phyloP scores from a whole-genome alignment of 2,888 invertebrate species.

The Melanchra persicariae region DNA sequence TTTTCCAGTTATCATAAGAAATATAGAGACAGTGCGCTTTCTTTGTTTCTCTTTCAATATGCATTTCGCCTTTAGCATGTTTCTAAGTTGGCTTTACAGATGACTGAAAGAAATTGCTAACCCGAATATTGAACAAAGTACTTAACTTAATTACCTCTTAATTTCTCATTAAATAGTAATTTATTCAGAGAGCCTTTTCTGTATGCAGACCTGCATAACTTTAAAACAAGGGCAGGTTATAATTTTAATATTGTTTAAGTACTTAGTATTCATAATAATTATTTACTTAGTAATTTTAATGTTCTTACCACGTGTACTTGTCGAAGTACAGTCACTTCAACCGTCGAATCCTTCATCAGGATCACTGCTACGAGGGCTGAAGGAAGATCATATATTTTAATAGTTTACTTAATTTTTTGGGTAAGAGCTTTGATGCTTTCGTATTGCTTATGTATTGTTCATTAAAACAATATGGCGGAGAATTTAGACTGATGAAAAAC shows the following conservation, averaged over 20 bases:
- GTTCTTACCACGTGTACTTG: slow-evolving; percentile 88
- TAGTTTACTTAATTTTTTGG: neutral
- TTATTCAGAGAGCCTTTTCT: slow-evolving; percentile 27
- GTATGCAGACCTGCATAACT: slow-evolving; percentile 31
- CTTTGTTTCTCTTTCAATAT: neutral
- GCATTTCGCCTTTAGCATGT: neutral
- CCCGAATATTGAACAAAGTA: neutral
- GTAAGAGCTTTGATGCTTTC: too few species aligned
- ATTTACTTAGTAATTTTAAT: slow-evolving; percentile 32
- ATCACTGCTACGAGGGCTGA: slow-evolving; percentile 90
- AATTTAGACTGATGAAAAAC: neutral
- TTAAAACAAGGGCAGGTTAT: neutral
- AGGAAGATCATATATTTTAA: slow-evolving; percentile 32
- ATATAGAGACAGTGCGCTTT: neutral
- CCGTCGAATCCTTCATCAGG: slow-evolving; percentile 85
- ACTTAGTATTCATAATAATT: neutral
- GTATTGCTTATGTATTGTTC: too few species aligned
- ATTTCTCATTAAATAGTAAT: slow-evolving; percentile 17
- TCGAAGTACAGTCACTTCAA: slow-evolving; percentile 85
- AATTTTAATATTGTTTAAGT: neutral
- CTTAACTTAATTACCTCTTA: neutral
- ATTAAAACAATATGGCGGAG: too few species aligned
- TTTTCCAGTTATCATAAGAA: too few species aligned
- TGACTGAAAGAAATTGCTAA: neutral
- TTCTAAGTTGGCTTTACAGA: too few species aligned